Percentiles rank a stretch among this genome's conserved stretches.
phyloP scores from a whole-genome alignment of 2,797 vertebrate genomes.

The Pelobates cultripes region DNA sequence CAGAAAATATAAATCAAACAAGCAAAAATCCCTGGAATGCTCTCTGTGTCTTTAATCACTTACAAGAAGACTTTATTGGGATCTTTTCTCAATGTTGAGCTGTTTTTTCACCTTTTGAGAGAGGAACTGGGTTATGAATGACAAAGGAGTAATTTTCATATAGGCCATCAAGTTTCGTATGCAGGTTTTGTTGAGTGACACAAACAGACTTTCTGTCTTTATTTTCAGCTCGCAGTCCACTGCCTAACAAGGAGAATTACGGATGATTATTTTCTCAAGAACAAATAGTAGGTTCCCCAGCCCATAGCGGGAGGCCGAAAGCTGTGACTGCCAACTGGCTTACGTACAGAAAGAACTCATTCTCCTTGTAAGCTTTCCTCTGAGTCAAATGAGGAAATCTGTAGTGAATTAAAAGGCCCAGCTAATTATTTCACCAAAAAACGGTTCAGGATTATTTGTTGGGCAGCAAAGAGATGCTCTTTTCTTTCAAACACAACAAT shows the following conservation, averaged over 20 bases:
- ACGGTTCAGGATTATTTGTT: conserved; percentile 38
- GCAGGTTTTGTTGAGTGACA: conserved; percentile 53
- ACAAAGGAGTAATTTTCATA: conserved; percentile 50
- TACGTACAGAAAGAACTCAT: conserved; percentile 60
- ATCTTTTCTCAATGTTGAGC: conserved; percentile 54
- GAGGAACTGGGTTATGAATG: conserved; percentile 45
- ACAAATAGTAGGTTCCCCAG: conserved; percentile 57
- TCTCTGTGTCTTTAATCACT: not conserved
- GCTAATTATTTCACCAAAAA: conserved; percentile 53
- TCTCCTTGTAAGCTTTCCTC: conserved; percentile 61
- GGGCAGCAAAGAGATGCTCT: conserved; percentile 46
- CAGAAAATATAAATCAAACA: not conserved
- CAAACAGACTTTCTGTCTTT: conserved; percentile 52
- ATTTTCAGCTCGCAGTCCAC: conserved; percentile 30
- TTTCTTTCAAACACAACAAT: conserved; percentile 36
- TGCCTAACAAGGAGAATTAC: conserved; percentile 24
- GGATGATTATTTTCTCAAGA: conserved; percentile 5
- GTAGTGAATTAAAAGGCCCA: conserved; percentile 56
- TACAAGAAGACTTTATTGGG: conserved; percentile 37
- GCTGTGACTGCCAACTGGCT: conserved; percentile 56
- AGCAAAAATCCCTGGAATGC: no score
- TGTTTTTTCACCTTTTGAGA: conserved; percentile 43
- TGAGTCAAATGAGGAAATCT: conserved; percentile 61
- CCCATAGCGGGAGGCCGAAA: conserved; percentile 24
- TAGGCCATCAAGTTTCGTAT: conserved; percentile 31